These are phyloP conservation scores for Ceratina australensis DNA, from an alignment of 1,140 invertebrate genomes.

Conservation along the genomic window DNA sequence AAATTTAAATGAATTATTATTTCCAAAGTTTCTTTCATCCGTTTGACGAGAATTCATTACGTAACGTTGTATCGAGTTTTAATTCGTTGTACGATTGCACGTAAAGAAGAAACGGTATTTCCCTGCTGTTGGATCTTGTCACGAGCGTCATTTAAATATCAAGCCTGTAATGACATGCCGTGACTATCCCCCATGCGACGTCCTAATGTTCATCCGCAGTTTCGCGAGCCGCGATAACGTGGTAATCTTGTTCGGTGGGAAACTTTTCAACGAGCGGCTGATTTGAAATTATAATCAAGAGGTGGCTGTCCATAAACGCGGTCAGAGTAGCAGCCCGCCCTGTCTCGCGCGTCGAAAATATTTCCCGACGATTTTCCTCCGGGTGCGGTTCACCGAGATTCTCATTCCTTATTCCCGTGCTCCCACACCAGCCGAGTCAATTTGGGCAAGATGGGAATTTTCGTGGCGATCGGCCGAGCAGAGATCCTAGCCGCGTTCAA, in stretches of 20 bases:
- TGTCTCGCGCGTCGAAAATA: slow-evolving; percentile 28
- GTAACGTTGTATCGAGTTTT: no score
- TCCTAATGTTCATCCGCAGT: slow-evolving; percentile 18
- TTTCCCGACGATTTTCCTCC: slow-evolving; percentile 35
- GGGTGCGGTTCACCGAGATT: neutral
- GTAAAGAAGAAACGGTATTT: neutral
- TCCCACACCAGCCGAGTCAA: slow-evolving; percentile 27
- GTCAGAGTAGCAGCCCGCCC: neutral
- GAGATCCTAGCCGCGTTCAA: slow-evolving; percentile 46
- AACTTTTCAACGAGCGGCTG: neutral
- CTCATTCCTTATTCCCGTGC: neutral
- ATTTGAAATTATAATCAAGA: slow-evolving; percentile 47
- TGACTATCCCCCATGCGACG: neutral
- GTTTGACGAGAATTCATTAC: neutral
- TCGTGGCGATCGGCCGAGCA: slow-evolving; percentile 19
- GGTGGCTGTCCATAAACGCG: slow-evolving; percentile 19
- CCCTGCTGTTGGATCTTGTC: neutral
- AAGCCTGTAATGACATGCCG: neutral
- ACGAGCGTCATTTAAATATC: slow-evolving; percentile 3
- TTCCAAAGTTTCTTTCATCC: neutral
- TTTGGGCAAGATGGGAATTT: slow-evolving; percentile 55
- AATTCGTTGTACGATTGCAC: neutral
- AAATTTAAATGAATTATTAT: slow-evolving; percentile 1
- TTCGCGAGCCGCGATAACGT: slow-evolving; percentile 4
- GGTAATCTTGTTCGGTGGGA: neutral